A percentile compares a stretch with the other conserved stretches of the same genome.
phyloP scores from a whole-genome alignment of 2,888 invertebrate species.

The Drosophila suboccidentalis region DNA sequence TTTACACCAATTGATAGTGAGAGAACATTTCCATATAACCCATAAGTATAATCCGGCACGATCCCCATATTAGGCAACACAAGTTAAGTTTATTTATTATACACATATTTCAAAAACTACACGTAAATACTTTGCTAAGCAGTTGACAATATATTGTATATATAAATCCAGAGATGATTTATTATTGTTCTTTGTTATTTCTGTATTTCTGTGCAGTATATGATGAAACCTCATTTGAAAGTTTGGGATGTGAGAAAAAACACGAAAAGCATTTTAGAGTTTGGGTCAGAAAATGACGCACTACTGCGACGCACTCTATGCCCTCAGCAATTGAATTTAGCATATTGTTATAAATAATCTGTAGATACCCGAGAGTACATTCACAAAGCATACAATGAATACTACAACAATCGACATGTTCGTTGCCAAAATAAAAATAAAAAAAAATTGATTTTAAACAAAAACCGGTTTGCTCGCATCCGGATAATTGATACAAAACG shows the following conservation, averaged over 20 bases:
- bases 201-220: neutral
- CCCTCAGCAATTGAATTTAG: constrained; percentile 40
- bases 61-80: constrained; percentile 11
- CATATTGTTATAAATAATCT: constrained; percentile 38
- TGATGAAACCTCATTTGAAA: constrained; percentile 19
- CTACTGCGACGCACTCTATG: constrained; percentile 45
- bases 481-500: constrained; percentile 63
- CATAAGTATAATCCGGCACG: constrained; percentile 6
- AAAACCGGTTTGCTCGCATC: constrained; percentile 70
- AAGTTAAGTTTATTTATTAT: neutral
- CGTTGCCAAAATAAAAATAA: constrained; percentile 44
- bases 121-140: neutral
- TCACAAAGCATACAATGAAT: constrained; percentile 28
- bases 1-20: neutral
- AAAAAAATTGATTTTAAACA: constrained; percentile 24
- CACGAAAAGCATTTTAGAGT: constrained; percentile 58
- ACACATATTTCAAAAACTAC: neutral
- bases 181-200: constrained; percentile 4
- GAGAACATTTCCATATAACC: neutral
- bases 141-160: constrained; percentile 8
- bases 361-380: constrained; percentile 15
- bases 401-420: constrained; percentile 33
- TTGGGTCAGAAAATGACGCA: constrained; percentile 42
- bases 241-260: constrained; percentile 43
- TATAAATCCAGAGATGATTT: constrained; percentile 14